Percentiles rank a stretch among this genome's conserved stretches.
phyloP scores from a whole-genome alignment of 2,888 invertebrate species.

The Ptychoptera albimana region DNA sequence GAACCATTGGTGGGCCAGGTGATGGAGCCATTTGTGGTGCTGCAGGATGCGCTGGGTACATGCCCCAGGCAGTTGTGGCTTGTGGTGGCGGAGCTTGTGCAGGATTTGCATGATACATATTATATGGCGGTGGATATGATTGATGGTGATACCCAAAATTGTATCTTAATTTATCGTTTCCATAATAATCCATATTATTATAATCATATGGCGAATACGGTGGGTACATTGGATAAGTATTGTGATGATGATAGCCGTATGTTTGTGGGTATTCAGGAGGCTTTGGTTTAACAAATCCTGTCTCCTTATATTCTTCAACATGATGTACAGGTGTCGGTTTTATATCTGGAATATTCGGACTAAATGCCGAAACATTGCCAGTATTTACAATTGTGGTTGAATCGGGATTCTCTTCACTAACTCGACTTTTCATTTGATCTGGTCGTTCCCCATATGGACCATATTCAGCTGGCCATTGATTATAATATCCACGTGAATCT shows the following conservation, averaged over 20 bases:
- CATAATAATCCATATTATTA: conserved; percentile 18
- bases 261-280: conserved; percentile 23
- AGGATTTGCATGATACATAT: conserved; percentile 30
- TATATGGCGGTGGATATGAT: conserved; percentile 27
- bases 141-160: conserved; percentile 30
- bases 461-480: conserved; percentile 35
- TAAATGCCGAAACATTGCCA: conserved; percentile 31
- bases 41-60: conserved; percentile 27
- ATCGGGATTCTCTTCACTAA: conserved; percentile 53
- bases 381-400: conserved; percentile 46
- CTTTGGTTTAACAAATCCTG: conserved; percentile 31
- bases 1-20: conserved; percentile 11
- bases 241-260: conserved; percentile 8
- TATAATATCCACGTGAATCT: conserved; percentile 48
- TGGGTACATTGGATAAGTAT: conserved; percentile 8
- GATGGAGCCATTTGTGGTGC: conserved; percentile 9
- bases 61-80: conserved; percentile 43
- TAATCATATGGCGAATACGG: conserved; percentile 4
- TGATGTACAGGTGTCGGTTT: conserved; percentile 19
- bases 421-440: conserved; percentile 21
- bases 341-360: conserved; percentile 31
- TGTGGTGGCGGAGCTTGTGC: conserved; percentile 25
- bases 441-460: conserved; percentile 3
- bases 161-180: conserved; percentile 31
- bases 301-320: conserved; percentile 15